These are phyloP conservation scores for Oncopodura yosiiana DNA, from an alignment of 1,140 invertebrate genomes.

Conservation along the genomic window DNA sequence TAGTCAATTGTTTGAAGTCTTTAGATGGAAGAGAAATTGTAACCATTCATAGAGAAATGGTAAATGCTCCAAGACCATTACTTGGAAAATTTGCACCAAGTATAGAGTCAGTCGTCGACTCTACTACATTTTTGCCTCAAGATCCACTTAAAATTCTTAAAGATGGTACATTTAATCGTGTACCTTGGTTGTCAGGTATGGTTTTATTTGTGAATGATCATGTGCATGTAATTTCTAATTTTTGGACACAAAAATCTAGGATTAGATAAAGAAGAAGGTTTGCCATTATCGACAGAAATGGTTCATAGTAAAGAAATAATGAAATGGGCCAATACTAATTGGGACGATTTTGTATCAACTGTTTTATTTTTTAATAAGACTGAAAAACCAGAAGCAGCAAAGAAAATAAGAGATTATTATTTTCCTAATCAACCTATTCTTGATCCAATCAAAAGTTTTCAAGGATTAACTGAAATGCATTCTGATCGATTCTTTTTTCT, in stretches of 20 bases:
- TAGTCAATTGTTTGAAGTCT: slow-evolving; percentile 12
- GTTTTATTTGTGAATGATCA: slow-evolving; percentile 8
- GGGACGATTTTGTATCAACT: not conserved
- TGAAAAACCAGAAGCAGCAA: not conserved
- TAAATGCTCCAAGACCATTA: not conserved
- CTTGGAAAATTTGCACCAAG: slow-evolving; percentile 10
- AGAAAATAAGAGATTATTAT: slow-evolving; percentile 18
- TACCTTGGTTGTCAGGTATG: slow-evolving; percentile 4
- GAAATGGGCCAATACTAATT: slow-evolving; percentile 5
- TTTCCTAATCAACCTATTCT: not conserved
- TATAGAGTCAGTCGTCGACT: slow-evolving; percentile 1
- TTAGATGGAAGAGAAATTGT: slow-evolving; percentile 19
- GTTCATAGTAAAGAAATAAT: not conserved
- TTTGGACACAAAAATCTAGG: not conserved
- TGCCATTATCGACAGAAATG: slow-evolving; percentile 19
- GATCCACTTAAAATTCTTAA: not conserved
- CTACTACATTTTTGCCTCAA: slow-evolving; percentile 11
- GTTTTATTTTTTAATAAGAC: slow-evolving; percentile 4
- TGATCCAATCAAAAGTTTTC: not conserved
- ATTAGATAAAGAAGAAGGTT: slow-evolving; percentile 12
- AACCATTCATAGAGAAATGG: slow-evolving; percentile 18
- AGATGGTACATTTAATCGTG: slow-evolving; percentile 6
- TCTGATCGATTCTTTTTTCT: slow-evolving; percentile 10
- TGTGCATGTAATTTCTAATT: not conserved
- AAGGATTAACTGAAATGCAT: slow-evolving; percentile 10